Percentiles rank a stretch among this genome's conserved stretches.
phyloP scores from a whole-genome alignment of 37 sponge, comb jelly and placozoan genomes.

The Lycopodina hypogea region DNA sequence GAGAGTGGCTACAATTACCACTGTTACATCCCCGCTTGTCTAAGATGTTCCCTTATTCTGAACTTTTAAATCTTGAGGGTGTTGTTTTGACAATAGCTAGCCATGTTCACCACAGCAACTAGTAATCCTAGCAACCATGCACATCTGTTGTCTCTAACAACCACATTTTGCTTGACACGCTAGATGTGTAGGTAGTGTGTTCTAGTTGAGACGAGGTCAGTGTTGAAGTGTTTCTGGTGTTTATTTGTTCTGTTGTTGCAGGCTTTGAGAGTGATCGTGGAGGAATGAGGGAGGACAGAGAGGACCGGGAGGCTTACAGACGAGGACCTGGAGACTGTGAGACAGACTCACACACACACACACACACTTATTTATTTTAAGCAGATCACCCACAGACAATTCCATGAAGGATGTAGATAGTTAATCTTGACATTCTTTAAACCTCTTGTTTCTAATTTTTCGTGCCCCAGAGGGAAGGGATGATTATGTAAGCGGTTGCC shows the following conservation, averaged over 20 bases:
- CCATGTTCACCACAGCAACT: no score
- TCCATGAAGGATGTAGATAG: no score
- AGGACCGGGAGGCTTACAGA: slow-evolving; percentile 68
- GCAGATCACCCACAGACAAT: no score
- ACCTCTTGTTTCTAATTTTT: no score
- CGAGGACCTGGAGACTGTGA: slow-evolving; percentile 10
- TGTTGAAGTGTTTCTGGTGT: neutral
- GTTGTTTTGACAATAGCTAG: neutral
- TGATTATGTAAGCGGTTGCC: no score
- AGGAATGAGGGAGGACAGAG: slow-evolving; percentile 55
- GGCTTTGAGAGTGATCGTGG: slow-evolving; percentile 47
- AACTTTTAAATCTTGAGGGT: neutral
- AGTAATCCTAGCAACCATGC: neutral
- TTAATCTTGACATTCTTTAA: no score
- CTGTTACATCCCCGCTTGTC: slow-evolving; percentile 21
- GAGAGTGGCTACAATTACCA: slow-evolving; percentile 37
- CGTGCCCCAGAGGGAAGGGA: no score
- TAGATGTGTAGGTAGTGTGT: neutral
- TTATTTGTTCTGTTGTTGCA: neutral
- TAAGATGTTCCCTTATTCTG: neutral
- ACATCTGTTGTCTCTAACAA: no score
- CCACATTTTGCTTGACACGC: no score
- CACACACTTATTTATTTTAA: no score
- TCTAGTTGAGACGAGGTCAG: neutral
- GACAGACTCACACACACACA: neutral